Conservation (phyloP, 53 echinoderm and acorn worm genomes). For the Holothuria scabra region DNA sequence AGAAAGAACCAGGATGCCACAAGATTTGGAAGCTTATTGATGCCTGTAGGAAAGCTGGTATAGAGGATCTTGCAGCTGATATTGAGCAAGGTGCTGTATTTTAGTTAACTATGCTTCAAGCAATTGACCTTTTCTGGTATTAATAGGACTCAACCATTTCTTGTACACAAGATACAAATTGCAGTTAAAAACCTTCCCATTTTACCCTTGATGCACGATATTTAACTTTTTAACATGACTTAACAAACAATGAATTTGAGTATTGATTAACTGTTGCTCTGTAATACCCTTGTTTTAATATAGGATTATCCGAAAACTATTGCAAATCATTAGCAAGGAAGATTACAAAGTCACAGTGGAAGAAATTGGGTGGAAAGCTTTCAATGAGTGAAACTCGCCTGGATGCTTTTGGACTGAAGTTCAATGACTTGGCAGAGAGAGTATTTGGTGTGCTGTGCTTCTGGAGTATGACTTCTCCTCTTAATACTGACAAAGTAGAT, state of each 20-base stretch:
- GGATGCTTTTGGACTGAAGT: background rate
- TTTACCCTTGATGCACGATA: too few species aligned
- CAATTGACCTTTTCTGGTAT: background rate
- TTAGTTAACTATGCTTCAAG: background rate
- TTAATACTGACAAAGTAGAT: background rate
- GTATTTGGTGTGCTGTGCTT: background rate
- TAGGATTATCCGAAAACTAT: background rate
- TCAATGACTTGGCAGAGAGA: background rate
- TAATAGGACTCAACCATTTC: too few species aligned
- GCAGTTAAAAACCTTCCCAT: too few species aligned
- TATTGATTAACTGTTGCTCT: too few species aligned
- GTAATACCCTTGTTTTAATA: background rate
- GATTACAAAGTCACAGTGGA: background rate
- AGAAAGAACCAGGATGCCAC: conserved; percentile 43
- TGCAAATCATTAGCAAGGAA: background rate
- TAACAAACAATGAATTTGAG: too few species aligned
- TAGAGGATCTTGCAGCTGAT: conserved; percentile 58
- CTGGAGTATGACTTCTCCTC: conserved; percentile 12
- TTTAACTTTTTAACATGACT: too few species aligned
- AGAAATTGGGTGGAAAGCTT: background rate
- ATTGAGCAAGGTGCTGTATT: conserved; percentile 74
- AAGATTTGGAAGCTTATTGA: conserved; percentile 60
- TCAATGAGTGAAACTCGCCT: background rate
- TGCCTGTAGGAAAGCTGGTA: conserved; percentile 54
- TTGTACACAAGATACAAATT: too few species aligned